Percentiles rank a stretch among this genome's conserved stretches.
Evolutionary conservation across 1,140 invertebrate genomes (phyloP).

Genomic region (Drosophila mayri): DNA sequence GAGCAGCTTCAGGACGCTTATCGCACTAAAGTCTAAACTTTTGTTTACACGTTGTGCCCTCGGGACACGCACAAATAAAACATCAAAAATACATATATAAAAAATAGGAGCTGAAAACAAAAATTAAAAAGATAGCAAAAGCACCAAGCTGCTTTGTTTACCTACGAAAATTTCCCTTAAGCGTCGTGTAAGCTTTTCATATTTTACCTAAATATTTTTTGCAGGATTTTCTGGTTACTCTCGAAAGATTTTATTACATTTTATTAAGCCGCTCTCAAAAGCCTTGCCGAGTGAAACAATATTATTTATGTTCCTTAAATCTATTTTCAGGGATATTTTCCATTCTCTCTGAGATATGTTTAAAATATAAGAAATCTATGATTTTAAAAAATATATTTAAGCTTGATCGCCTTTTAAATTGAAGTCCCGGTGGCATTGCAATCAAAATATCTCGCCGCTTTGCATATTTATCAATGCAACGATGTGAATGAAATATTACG

Average conservation of each 20-base stretch:
- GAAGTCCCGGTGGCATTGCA: conserved; percentile 58
- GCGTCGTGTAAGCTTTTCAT: conserved; percentile 22
- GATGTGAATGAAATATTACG: conserved; percentile 62
- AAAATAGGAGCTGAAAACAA: conserved; percentile 13
- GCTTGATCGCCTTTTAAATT: conserved; percentile 65
- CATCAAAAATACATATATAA: conserved; percentile 4
- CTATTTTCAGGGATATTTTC: background rate
- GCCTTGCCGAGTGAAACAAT: background rate
- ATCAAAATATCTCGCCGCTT: conserved; percentile 50
- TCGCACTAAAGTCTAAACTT: conserved; percentile 77
- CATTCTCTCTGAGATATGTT: too few species aligned
- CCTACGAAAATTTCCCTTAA: conserved; percentile 13
- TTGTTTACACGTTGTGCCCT: conserved; percentile 79
- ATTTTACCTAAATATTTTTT: conserved; percentile 14
- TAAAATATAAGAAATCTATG: background rate
- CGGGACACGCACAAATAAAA: conserved; percentile 63
- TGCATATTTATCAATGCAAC: conserved; percentile 45
- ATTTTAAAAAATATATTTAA: background rate
- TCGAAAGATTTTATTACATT: background rate
- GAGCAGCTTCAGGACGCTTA: conserved; percentile 53
- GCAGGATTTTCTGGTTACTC: background rate
- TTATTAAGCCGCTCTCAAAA: background rate
- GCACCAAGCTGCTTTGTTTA: conserved; percentile 23
- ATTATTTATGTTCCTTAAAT: conserved; percentile 11
- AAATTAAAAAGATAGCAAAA: conserved; percentile 24